Evolutionary conservation across 2,797 vertebrate genomes (phyloP).

Genomic region (Graptemys geographica): DNA sequence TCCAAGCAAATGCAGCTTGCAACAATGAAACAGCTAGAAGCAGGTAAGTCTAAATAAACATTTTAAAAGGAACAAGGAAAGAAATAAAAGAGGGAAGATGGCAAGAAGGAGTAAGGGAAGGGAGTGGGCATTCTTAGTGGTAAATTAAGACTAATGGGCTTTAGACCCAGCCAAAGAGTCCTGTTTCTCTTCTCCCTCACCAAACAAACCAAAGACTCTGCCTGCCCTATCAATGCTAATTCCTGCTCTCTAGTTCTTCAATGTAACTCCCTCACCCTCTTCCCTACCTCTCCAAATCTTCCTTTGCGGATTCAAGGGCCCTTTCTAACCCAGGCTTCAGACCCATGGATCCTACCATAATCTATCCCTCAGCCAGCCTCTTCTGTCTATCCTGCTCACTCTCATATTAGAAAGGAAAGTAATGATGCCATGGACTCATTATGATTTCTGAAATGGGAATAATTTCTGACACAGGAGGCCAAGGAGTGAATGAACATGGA

Average conservation of each 20-base stretch:
- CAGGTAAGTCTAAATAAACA: neutral
- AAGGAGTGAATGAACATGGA: neutral
- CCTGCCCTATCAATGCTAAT: neutral
- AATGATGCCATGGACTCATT: neutral
- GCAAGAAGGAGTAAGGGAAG: slow-evolving; percentile 13
- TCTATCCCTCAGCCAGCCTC: neutral
- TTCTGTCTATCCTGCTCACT: neutral
- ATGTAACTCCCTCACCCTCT: neutral
- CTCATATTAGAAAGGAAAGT: neutral
- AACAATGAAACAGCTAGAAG: neutral
- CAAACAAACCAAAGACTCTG: slow-evolving; percentile 11
- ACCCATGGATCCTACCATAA: neutral
- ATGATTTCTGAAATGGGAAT: neutral
- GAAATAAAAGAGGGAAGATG: slow-evolving; percentile 15
- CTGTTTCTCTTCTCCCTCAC: neutral
- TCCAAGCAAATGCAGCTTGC: neutral
- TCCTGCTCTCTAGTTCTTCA: neutral
- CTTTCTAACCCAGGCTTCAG: neutral
- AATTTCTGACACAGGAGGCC: neutral
- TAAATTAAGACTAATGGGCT: slow-evolving; percentile 49
- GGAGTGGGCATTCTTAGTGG: neutral
- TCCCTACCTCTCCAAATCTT: neutral
- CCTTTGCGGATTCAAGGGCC: neutral
- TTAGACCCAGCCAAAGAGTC: neutral
- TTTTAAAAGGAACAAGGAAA: slow-evolving; percentile 31